Evolutionary conservation across 2,113 vertebrate genomes (phyloP).

Genomic region (Gopherus evgoodei): DNA sequence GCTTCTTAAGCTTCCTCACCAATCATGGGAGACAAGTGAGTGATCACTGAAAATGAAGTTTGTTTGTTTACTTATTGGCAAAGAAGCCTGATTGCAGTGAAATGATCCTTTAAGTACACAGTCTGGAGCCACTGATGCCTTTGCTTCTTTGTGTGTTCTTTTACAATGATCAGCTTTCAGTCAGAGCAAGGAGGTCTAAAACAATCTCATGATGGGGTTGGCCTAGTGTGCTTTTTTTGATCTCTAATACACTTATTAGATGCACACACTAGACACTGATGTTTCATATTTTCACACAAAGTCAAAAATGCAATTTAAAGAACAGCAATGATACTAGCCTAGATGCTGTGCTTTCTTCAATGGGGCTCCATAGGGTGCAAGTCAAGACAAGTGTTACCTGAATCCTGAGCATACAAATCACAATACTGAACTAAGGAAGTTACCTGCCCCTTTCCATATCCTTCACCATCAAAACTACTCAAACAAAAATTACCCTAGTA

Average conservation of each 20-base stretch:
- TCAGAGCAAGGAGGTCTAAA: slow-evolving; percentile 22
- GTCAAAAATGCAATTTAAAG: slow-evolving; percentile 9
- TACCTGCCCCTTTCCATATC: background rate
- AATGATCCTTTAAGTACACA: slow-evolving; percentile 12
- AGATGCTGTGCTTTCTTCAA: background rate
- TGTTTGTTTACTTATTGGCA: slow-evolving; percentile 63
- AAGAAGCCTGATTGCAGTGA: slow-evolving; percentile 41
- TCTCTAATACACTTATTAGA: background rate
- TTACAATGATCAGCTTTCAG: slow-evolving; percentile 23
- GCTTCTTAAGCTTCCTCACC: background rate
- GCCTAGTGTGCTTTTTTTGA: background rate
- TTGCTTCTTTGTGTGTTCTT: slow-evolving; percentile 26
- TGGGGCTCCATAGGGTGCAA: background rate
- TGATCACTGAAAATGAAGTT: slow-evolving; percentile 8
- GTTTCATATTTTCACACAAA: background rate
- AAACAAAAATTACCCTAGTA: background rate
- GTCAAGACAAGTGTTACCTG: background rate
- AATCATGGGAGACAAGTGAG: slow-evolving; percentile 36
- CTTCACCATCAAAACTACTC: background rate
- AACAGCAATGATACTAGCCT: background rate
- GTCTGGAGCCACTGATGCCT: background rate
- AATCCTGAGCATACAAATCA: background rate
- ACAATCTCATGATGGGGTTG: slow-evolving; percentile 6
- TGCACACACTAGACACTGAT: background rate
- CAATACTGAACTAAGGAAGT: background rate